phyloP scores from a whole-genome alignment of 2,888 invertebrate genomes.

The Epinotia brunnichana region DNA sequence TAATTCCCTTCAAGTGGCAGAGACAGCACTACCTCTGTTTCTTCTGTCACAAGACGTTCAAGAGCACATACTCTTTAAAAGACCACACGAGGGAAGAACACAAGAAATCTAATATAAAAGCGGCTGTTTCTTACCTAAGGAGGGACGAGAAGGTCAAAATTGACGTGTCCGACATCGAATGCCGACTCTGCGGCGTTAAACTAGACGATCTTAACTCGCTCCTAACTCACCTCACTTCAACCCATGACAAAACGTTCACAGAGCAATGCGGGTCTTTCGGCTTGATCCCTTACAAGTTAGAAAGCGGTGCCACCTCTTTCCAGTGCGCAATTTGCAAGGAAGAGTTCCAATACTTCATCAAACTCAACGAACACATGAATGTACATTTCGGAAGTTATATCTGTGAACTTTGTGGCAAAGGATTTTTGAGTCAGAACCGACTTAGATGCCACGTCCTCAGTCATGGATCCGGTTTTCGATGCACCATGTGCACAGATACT shows the following conservation, averaged over 20 bases:
- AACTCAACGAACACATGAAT: conserved; percentile 78
- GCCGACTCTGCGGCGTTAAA: conserved; percentile 58
- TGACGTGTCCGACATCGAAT: conserved; percentile 62
- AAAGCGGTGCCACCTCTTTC: conserved; percentile 51
- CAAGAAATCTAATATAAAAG: conserved; percentile 60
- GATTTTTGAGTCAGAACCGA: conserved; percentile 69
- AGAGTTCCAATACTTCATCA: conserved; percentile 71
- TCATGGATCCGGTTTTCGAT: conserved; percentile 66
- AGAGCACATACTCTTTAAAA: conserved; percentile 64
- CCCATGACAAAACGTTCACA: conserved; percentile 58
- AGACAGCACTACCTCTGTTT: conserved; percentile 75
- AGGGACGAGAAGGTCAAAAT: conserved; percentile 77
- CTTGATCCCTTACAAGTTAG: conserved; percentile 68
- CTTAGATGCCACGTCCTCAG: conserved; percentile 65
- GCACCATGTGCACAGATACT: conserved; percentile 61
- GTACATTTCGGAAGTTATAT: conserved; percentile 69
- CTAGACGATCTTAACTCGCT: conserved; percentile 55
- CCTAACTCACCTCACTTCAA: conserved; percentile 61
- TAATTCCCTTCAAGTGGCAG: conserved; percentile 76
- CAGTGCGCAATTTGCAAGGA: conserved; percentile 68
- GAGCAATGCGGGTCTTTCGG: conserved; percentile 63
- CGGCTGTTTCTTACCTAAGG: conserved; percentile 68
- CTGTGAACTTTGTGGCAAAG: conserved; percentile 74
- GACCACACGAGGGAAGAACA: conserved; percentile 69
- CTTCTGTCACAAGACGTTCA: conserved; percentile 71